Evolutionary conservation across 2,797 vertebrate species (phyloP).

Genomic region (Dryobates pubescens): DNA sequence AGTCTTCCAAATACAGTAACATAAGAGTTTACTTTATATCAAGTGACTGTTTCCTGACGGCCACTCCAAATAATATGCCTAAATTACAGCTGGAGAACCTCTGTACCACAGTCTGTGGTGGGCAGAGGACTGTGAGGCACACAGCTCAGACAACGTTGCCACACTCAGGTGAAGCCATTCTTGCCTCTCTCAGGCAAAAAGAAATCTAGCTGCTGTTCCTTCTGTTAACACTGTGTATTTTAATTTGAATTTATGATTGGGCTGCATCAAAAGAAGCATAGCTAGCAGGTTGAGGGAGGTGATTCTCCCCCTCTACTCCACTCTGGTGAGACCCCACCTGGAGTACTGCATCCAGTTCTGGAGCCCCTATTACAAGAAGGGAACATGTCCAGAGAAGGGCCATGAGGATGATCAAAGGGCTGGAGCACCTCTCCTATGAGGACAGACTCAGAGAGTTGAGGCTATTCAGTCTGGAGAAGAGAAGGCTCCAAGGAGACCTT

Average conservation of each 20-base stretch:
- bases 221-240: not conserved
- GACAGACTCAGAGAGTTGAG: no score
- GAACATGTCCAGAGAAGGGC: no score
- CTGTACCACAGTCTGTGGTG: rapidly evolving
- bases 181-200: not conserved
- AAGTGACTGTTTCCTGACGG: not conserved
- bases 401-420: no score
- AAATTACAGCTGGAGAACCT: not conserved
- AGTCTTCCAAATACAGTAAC: not conserved
- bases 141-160: not conserved
- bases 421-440: no score
- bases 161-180: not conserved
- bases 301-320: no score
- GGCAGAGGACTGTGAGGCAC: not conserved
- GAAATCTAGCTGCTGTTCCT: not conserved
- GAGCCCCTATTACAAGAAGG: no score
- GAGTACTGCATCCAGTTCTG: no score
- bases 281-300: no score
- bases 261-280: no score
- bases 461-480: no score
- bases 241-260: not conserved
- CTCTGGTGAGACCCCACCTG: no score
- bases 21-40: not conserved
- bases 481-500: no score
- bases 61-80: not conserved